Conservation (phyloP, 1,140 invertebrate genomes). For the Camponotus floridanus region DNA sequence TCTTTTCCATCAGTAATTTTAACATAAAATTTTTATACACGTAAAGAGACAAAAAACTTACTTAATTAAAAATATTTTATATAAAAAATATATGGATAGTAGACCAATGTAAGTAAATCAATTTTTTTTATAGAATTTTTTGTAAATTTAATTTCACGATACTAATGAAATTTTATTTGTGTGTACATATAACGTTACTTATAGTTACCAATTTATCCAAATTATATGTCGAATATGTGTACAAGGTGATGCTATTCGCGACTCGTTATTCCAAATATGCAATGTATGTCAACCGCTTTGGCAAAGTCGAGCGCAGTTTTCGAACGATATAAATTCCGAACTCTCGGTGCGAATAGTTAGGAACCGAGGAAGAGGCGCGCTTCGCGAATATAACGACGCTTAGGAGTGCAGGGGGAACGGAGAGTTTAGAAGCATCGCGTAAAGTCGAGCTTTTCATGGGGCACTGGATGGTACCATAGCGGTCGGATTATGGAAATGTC, state of each 20-base stretch:
- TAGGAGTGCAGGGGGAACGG: constrained; percentile 26
- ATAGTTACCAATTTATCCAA: background rate
- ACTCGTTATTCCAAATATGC: constrained; percentile 36
- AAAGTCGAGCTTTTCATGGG: constrained; percentile 82
- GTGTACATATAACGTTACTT: background rate
- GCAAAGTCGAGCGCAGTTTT: constrained; percentile 21
- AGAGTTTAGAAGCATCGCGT: constrained; percentile 65
- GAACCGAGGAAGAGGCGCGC: constrained; percentile 17
- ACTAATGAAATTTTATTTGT: background rate
- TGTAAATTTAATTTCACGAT: background rate
- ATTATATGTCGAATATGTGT: background rate
- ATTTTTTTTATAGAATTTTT: background rate
- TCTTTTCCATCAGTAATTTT: background rate
- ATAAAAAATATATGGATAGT: background rate
- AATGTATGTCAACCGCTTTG: background rate
- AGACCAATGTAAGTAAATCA: no score
- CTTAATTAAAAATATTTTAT: background rate
- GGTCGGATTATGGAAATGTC: constrained; percentile 83
- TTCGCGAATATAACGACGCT: constrained; percentile 25
- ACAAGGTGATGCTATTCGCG: background rate
- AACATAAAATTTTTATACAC: background rate
- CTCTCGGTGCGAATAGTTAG: constrained; percentile 46
- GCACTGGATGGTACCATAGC: constrained; percentile 52
- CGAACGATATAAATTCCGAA: constrained; percentile 56
- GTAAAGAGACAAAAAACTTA: background rate